These are phyloP conservation scores for Prunella himalayana DNA, from an alignment of 2,113 vertebrate genomes.

Conservation along the genomic window DNA sequence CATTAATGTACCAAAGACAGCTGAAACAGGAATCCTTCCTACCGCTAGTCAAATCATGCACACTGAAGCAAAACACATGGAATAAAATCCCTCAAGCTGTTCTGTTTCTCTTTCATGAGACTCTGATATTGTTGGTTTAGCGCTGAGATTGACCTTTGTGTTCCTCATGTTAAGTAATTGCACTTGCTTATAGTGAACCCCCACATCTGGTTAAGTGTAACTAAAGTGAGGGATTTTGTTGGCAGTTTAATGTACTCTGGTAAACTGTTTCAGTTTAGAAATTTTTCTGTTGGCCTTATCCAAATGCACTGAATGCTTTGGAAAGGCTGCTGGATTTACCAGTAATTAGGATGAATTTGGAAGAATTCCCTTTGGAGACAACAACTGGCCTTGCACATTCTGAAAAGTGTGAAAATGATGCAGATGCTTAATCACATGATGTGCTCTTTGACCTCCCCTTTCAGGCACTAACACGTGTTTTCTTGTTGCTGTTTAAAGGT, in stretches of 20 bases:
- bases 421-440: not conserved
- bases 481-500: constrained; percentile 74
- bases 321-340: not conserved
- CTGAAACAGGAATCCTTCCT: not conserved
- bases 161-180: not conserved
- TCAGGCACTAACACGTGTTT: constrained; percentile 18
- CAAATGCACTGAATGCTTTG: not conserved
- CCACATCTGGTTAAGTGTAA: not conserved
- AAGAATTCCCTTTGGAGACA: not conserved
- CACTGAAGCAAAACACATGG: not conserved
- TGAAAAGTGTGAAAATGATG: not conserved
- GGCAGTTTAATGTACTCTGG: not conserved
- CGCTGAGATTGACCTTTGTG: not conserved
- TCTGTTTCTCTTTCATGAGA: not conserved
- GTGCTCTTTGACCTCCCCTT: not conserved
- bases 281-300: not conserved
- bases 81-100: not conserved
- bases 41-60: not conserved
- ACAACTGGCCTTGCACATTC: not conserved
- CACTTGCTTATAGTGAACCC: not conserved
- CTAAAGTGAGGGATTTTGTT: not conserved
- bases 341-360: not conserved
- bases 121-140: not conserved
- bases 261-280: not conserved
- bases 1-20: not conserved